Percentiles rank a stretch among this genome's conserved stretches.
Evolutionary conservation across 2,888 invertebrate species (phyloP).

Genomic region (Helobdella robusta): DNA sequence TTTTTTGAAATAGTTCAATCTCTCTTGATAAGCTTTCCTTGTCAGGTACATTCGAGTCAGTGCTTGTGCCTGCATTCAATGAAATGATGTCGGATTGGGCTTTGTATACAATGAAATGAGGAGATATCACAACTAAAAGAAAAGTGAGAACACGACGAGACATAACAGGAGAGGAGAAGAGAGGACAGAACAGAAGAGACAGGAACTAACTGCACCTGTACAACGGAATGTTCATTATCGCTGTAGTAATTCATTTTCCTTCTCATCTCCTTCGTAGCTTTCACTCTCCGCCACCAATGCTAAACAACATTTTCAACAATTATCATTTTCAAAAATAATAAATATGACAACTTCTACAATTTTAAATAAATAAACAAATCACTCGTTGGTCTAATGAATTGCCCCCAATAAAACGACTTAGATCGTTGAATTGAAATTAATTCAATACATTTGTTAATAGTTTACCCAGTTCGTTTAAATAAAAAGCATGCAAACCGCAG

Average conservation of each 20-base stretch:
- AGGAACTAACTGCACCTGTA: too few relatives aligned
- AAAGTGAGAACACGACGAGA: too few relatives aligned
- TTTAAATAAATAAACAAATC: not conserved
- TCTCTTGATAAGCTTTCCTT: slow-evolving; percentile 39
- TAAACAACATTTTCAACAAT: not conserved
- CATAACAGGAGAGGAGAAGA: too few relatives aligned
- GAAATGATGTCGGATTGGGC: too few relatives aligned
- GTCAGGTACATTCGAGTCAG: slow-evolving; percentile 42
- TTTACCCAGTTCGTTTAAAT: too few relatives aligned
- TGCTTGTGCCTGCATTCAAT: slow-evolving; percentile 38
- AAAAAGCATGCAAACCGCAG: too few relatives aligned
- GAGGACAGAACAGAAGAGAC: too few relatives aligned
- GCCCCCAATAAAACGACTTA: too few relatives aligned
- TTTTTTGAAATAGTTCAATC: slow-evolving; percentile 41
- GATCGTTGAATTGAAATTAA: too few relatives aligned
- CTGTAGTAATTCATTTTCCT: slow-evolving; percentile 2
- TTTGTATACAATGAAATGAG: too few relatives aligned
- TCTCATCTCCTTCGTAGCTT: not conserved
- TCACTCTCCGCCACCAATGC: slow-evolving; percentile 15
- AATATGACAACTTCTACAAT: not conserved
- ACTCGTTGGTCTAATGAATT: not conserved
- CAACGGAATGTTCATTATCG: not conserved
- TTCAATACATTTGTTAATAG: too few relatives aligned
- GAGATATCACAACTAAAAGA: too few relatives aligned
- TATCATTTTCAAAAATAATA: not conserved